These are phyloP conservation scores for Alethe castanea DNA, from an alignment of 2,113 vertebrate genomes.

Conservation along the genomic window DNA sequence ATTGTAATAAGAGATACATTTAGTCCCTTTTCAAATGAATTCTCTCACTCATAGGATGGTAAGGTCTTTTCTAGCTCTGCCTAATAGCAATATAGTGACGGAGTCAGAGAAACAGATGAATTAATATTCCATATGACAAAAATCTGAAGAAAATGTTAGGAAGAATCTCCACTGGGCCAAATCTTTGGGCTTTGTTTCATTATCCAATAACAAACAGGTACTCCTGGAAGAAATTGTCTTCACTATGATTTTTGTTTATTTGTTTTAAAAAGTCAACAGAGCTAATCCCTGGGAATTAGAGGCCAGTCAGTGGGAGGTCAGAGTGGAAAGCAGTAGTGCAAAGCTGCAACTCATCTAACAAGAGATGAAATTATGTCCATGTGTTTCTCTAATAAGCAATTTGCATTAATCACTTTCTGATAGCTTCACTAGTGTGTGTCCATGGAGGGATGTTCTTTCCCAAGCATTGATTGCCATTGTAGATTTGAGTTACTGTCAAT, in stretches of 20 bases:
- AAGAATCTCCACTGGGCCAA: neutral
- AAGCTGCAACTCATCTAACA: neutral
- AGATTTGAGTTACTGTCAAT: neutral
- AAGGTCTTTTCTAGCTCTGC: neutral
- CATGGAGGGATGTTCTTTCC: neutral
- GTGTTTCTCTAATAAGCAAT: neutral
- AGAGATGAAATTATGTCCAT: neutral
- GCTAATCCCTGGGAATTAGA: neutral
- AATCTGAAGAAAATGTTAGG: neutral
- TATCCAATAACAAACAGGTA: neutral
- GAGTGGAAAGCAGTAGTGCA: neutral
- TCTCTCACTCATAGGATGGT: neutral
- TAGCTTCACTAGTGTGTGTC: neutral
- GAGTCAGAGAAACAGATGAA: neutral
- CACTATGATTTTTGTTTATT: neutral
- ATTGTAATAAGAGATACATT: neutral
- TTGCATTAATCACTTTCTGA: constrained; percentile 24
- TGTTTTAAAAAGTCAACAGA: neutral
- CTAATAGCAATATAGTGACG: neutral
- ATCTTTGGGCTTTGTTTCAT: neutral
- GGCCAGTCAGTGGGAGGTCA: neutral
- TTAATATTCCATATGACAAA: fast-evolving
- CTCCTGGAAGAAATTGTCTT: neutral
- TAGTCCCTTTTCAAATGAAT: neutral
- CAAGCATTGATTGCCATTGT: neutral